Percentiles rank a stretch among this genome's conserved stretches.
Conservation (phyloP, 2,888 invertebrate genomes). For the Patella depressa region DNA sequence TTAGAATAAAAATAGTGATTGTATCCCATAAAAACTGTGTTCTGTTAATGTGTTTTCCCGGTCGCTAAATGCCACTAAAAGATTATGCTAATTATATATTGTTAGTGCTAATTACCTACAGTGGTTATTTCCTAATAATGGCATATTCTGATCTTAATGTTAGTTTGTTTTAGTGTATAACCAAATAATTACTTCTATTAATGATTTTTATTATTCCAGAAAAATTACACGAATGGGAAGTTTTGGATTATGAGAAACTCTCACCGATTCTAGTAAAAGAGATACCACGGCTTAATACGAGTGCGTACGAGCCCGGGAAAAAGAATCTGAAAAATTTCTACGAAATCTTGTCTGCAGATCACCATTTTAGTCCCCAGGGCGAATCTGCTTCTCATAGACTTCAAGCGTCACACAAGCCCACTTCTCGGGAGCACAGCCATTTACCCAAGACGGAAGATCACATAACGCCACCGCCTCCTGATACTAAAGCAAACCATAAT, state of each 20-base stretch:
- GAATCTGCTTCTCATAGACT: no score
- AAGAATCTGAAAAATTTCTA: slow-evolving; percentile 46
- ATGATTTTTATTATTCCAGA: slow-evolving; percentile 39
- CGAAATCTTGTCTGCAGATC: slow-evolving; percentile 15
- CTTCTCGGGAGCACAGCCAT: not conserved
- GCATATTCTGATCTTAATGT: no score
- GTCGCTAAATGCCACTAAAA: no score
- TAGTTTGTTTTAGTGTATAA: no score
- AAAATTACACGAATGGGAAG: slow-evolving; percentile 45
- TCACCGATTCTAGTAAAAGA: slow-evolving; percentile 33
- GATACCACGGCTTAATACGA: slow-evolving; percentile 40
- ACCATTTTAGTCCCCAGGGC: not conserved
- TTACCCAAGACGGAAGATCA: no score
- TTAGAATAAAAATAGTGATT: no score
- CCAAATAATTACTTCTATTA: no score
- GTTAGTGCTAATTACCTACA: no score
- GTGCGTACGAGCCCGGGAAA: slow-evolving; percentile 33
- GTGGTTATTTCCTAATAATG: no score
- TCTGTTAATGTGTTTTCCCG: no score
- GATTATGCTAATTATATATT: no score
- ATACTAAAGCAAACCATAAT: not conserved
- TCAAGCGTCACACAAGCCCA: not conserved
- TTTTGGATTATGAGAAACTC: slow-evolving; percentile 36
- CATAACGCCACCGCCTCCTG: not conserved
- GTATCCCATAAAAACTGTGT: no score